Base-by-base conservation (phyloP, 2,888 invertebrate species). In the Lissocephala sabroskyi region DNA sequence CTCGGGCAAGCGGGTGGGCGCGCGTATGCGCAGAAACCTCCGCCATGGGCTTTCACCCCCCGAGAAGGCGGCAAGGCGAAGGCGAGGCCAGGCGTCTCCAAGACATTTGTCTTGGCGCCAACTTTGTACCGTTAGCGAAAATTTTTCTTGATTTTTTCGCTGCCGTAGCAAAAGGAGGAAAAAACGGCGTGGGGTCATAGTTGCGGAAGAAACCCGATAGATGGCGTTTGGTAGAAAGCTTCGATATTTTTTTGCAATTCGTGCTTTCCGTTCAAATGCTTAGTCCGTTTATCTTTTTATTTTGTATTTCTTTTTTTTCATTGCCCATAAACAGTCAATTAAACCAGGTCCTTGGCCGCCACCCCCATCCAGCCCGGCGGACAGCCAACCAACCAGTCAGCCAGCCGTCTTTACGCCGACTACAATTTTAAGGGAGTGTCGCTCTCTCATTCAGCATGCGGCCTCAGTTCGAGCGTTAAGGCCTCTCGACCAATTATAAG, bases 401-500 rank as follows among this genome's bases (percentile, higher is more conserved):
- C n/a, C n/a, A n/a, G n/a, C n/a, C n/a, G n/a, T n/a, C n/a, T n/a
- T n/a, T n/a, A n/a, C n/a, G n/a, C n/a, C n/a, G n/a, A n/a, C n/a
- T n/a, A n/a, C n/a, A n/a, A n/a, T n/a, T n/a, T n/a, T n/a, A n/a
- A n/a, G n/a, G n/a, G n/a, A n/a, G n/a, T n/a, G n/a, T n/a, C n/a
- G n/a, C n/a, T n/a, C n/a, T n/a, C n/a, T n/a, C n/a, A n/a, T n/a
- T n/a, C n/a, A n/a, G n/a, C n/a, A n/a, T n/a, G n/a, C n/a, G n/a
- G n/a, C n/a, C n/a, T n/a, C n/a, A n/a, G n/a, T n/a, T n/a, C n/a
- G n/a, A n/a, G n/a, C n/a, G n/a, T n/a, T n/a, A 68, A 68, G 68
- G 68, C 75, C 75, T 75, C 67, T 79, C 81, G 78, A 82, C 84
- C 84, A 84, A 84, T 84, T 83, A 84, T 80, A 84, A 81, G 81